Percentiles rank a stretch among this genome's conserved stretches.
Conservation (phyloP, 2,113 vertebrate genomes). For the Chaenocephalus aceratus region DNA sequence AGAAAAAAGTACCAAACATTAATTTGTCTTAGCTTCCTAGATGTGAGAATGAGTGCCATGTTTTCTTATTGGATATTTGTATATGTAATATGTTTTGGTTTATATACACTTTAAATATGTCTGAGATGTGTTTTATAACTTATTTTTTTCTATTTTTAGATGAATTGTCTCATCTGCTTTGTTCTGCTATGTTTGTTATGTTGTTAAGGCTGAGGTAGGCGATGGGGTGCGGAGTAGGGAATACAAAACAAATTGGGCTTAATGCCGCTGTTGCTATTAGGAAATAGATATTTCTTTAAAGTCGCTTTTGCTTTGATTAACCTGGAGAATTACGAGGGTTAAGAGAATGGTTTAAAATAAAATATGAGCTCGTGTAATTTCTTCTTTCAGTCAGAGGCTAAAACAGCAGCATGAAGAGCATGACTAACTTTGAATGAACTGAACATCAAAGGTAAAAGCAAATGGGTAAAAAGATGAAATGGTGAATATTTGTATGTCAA, state of each 20-base stretch:
- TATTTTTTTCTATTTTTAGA: too few species aligned
- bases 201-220: too few species aligned
- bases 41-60: not conserved
- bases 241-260: too few species aligned
- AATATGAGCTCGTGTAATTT: not conserved
- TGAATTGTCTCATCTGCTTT: too few species aligned
- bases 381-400: not conserved
- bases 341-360: not conserved
- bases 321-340: not conserved
- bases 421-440: not conserved
- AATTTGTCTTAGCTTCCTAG: not conserved
- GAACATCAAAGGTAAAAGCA: slow-evolving; percentile 12
- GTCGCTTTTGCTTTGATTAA: not conserved
- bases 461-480: not conserved
- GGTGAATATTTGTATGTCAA: slow-evolving; percentile 13
- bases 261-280: too few species aligned
- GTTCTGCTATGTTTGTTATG: too few species aligned
- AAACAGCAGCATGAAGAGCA: not conserved
- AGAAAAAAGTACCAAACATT: not conserved
- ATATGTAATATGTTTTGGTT: too few species aligned
- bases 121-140: too few species aligned
- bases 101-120: too few species aligned
- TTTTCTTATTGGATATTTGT: too few species aligned
- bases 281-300: too few species aligned
- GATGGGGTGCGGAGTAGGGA: too few species aligned